Evolutionary conservation across 2,888 invertebrate genomes (phyloP).

Genomic region (Drosophila mayaguana): DNA sequence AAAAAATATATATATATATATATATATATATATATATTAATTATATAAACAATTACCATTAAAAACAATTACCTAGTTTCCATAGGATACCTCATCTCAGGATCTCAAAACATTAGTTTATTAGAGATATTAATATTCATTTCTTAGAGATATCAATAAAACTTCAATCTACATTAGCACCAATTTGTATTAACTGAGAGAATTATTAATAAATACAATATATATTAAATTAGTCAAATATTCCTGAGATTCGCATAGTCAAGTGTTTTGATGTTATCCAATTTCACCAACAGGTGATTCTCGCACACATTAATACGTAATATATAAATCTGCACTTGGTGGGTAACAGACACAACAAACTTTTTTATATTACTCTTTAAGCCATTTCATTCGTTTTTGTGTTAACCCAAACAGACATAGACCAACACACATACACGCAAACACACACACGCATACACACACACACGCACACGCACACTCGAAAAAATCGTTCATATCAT

Average conservation of each 20-base stretch:
- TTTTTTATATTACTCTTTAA: conserved; percentile 48
- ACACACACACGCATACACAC: conserved; percentile 15
- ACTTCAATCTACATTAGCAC: background rate
- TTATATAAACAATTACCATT: too few relatives aligned
- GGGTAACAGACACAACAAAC: conserved; percentile 61
- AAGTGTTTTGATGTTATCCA: background rate
- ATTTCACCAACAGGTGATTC: conserved; percentile 13
- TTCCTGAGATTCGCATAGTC: background rate
- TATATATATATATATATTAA: too few relatives aligned
- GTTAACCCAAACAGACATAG: conserved; percentile 63
- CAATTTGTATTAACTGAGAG: background rate
- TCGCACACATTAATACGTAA: conserved; percentile 24
- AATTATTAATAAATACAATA: background rate
- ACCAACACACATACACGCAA: conserved; percentile 5
- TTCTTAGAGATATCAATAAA: background rate
- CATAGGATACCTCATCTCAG: too few relatives aligned
- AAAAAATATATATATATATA: too few relatives aligned
- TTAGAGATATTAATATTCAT: background rate
- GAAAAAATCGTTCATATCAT: conserved; percentile 38
- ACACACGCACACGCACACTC: conserved; percentile 14
- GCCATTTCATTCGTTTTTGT: conserved; percentile 64
- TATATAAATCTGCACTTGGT: conserved; percentile 27
- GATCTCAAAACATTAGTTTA: too few relatives aligned
- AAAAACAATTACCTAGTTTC: too few relatives aligned
- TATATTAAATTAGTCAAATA: background rate